These are phyloP conservation scores for Panagrolaimus sp. DNA, from an alignment of 1,140 invertebrate species.

Conservation along the genomic window DNA sequence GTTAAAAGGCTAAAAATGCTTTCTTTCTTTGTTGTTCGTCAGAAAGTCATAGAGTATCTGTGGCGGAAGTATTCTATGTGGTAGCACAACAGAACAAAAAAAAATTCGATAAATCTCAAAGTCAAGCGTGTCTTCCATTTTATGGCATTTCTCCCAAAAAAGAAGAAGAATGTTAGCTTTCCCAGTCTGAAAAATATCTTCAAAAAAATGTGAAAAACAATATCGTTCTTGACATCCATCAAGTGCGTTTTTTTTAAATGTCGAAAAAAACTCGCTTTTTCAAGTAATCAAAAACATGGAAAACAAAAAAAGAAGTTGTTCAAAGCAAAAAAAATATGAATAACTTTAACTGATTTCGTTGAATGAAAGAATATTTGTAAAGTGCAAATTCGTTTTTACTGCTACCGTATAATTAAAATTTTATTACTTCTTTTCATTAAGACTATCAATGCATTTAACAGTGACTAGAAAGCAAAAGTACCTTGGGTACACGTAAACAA, in stretches of 20 bases:
- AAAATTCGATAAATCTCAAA: conserved; percentile 7
- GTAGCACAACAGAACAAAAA: neutral
- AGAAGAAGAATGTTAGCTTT: neutral
- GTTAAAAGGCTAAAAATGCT: neutral
- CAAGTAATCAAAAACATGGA: neutral
- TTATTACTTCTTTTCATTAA: no score
- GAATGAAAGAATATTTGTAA: no score
- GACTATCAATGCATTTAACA: no score
- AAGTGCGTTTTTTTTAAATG: neutral
- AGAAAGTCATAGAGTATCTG: neutral
- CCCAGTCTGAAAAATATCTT: neutral
- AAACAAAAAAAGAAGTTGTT: no score
- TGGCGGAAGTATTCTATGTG: neutral
- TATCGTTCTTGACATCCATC: neutral
- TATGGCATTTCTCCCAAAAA: conserved; percentile 12
- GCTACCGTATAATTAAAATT: no score
- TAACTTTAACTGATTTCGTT: no score
- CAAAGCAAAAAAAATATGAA: no score
- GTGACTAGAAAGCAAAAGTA: neutral
- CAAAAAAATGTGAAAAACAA: neutral
- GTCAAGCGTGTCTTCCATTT: neutral
- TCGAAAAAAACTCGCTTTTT: neutral
- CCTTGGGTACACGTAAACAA: no score
- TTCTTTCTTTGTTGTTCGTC: neutral
- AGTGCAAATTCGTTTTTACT: no score